Evolutionary conservation across 2,797 vertebrate species (phyloP).

Genomic region (Mormyrus proboscirostris): DNA sequence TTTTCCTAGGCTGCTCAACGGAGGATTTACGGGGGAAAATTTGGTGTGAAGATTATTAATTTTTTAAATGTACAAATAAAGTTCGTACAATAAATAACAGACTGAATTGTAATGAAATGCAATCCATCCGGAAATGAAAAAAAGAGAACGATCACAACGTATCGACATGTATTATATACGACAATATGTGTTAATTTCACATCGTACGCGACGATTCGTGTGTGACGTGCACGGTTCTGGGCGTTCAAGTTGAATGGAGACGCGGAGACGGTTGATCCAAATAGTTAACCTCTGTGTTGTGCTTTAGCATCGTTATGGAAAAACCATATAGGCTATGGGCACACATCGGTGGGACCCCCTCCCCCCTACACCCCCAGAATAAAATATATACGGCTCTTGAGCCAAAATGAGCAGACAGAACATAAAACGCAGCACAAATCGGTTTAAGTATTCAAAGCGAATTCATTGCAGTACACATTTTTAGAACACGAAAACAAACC

Average conservation of each 20-base stretch:
- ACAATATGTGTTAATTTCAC: neutral
- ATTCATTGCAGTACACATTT: neutral
- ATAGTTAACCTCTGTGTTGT: neutral
- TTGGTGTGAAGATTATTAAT: constrained; percentile 68
- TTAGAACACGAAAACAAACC: neutral
- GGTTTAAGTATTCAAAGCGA: neutral
- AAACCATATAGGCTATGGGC: neutral
- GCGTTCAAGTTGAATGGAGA: neutral
- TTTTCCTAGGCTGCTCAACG: constrained; percentile 48
- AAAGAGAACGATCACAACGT: neutral
- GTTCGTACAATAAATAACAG: constrained; percentile 60
- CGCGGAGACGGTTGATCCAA: neutral
- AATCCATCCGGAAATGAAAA: neutral
- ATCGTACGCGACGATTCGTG: neutral
- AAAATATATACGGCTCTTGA: neutral
- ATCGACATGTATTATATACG: neutral
- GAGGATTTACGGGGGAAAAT: constrained; percentile 42
- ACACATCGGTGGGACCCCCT: neutral
- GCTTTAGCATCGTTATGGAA: neutral
- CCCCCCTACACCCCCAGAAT: neutral
- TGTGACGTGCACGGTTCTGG: neutral
- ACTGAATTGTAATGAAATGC: neutral
- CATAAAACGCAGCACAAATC: neutral
- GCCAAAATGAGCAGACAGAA: neutral
- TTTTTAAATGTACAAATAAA: constrained; percentile 95